Evolutionary conservation across 1,140 invertebrate genomes (phyloP).

Genomic region (Drosophila busckii): DNA sequence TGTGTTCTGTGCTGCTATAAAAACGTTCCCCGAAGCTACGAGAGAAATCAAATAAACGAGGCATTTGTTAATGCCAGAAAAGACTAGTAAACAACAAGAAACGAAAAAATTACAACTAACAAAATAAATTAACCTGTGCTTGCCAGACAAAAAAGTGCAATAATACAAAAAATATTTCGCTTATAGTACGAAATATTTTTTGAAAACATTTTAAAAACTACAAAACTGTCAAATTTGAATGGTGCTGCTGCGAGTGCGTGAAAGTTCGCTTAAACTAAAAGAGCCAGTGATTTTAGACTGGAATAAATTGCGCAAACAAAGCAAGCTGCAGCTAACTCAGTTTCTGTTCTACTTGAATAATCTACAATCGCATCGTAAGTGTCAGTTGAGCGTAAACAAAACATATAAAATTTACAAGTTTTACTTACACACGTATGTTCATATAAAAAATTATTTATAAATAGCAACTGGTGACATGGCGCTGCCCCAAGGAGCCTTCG

Average conservation of each 20-base stretch:
- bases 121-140: no score
- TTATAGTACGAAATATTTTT: slow-evolving; percentile 9
- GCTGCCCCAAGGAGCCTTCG: slow-evolving; percentile 81
- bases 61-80: no score
- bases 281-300: slow-evolving; percentile 37
- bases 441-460: background rate
- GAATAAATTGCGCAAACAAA: slow-evolving; percentile 21
- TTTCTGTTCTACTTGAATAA: slow-evolving; percentile 19
- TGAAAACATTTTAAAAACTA: background rate
- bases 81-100: slow-evolving; percentile 15
- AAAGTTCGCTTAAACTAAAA: slow-evolving; percentile 36
- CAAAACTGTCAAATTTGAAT: slow-evolving; percentile 23
- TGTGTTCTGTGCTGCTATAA: slow-evolving; percentile 22
- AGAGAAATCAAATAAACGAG: no score
- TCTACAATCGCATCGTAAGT: slow-evolving; percentile 41
- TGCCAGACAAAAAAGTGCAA: no score
- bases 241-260: slow-evolving; percentile 49
- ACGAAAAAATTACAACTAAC: no score
- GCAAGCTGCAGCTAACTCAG: slow-evolving; percentile 15
- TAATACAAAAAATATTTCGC: background rate
- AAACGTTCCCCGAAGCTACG: no score
- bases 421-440: background rate
- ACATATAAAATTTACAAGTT: background rate
- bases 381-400: background rate
- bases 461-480: slow-evolving; percentile 74